phyloP scores from a whole-genome alignment of 2,797 vertebrate genomes.

The Tolypeutes matacus region DNA sequence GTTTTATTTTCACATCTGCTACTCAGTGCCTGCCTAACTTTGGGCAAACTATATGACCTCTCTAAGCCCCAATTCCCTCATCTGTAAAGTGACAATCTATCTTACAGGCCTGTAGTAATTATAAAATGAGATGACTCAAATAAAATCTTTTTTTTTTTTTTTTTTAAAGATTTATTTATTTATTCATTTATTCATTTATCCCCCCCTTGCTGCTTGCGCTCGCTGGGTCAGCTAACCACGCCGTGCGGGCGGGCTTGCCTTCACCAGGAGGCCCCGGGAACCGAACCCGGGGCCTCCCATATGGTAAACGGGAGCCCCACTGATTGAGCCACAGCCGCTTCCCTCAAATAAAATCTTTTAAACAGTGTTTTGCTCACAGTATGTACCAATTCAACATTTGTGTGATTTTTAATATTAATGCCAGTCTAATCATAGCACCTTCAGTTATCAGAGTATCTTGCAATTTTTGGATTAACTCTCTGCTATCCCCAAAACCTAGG shows the following conservation, averaged over 20 bases:
- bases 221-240: too few species aligned
- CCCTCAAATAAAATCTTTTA: neutral
- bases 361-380: neutral
- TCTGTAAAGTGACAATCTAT: neutral
- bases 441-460: constrained; percentile 9
- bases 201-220: too few species aligned
- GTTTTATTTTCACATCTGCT: neutral
- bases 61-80: neutral
- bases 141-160: too few species aligned
- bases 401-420: neutral
- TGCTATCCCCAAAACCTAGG: neutral
- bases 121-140: neutral
- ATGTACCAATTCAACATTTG: neutral
- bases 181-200: too few species aligned
- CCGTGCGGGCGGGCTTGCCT: too few species aligned
- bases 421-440: neutral
- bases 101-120: neutral
- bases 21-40: neutral
- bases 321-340: too few species aligned
- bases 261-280: too few species aligned
- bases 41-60: neutral
- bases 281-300: too few species aligned
- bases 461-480: neutral
- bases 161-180: too few species aligned
- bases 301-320: too few species aligned